These are phyloP conservation scores for Patella ulyssiponensis DNA, from an alignment of 2,888 invertebrate genomes.

Conservation along the genomic window DNA sequence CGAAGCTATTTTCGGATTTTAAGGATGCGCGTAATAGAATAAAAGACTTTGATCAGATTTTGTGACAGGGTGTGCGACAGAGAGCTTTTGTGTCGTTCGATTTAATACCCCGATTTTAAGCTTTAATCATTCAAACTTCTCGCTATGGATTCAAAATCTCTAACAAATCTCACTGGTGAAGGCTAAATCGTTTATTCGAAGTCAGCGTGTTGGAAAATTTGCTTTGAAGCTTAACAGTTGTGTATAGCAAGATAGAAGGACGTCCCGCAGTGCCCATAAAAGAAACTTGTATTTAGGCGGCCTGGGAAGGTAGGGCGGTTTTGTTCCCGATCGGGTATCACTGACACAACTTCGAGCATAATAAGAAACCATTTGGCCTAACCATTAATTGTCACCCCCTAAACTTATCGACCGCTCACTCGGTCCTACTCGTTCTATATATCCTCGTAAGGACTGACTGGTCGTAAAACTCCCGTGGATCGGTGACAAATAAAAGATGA, in stretches of 20 bases:
- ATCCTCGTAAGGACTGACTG: not conserved
- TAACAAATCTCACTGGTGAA: constrained; percentile 22
- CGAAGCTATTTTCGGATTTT: constrained; percentile 11
- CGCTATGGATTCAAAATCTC: constrained; percentile 7
- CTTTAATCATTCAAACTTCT: constrained; percentile 7
- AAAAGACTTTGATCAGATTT: not conserved
- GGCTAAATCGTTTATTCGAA: constrained; percentile 15
- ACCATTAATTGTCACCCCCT: constrained; percentile 20
- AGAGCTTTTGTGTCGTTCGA: constrained; percentile 2
- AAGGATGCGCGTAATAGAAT: constrained; percentile 4
- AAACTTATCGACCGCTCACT: not conserved
- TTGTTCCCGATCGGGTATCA: constrained; percentile 22
- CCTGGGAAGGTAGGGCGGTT: constrained; percentile 16
- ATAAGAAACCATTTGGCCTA: constrained; percentile 22
- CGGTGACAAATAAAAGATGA: not conserved
- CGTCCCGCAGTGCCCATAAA: constrained; percentile 14
- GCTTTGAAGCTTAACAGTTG: constrained; percentile 18
- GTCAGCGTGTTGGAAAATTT: constrained; percentile 23
- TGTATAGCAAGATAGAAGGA: constrained; percentile 10
- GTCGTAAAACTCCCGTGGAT: not conserved
- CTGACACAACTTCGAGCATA: constrained; percentile 21
- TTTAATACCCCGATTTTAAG: constrained; percentile 9
- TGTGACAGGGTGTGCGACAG: not conserved
- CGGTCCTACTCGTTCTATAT: too few relatives aligned
- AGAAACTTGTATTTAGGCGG: constrained; percentile 13